Conservation (phyloP, 2,797 vertebrate species). For the Prunella strophiata region DNA sequence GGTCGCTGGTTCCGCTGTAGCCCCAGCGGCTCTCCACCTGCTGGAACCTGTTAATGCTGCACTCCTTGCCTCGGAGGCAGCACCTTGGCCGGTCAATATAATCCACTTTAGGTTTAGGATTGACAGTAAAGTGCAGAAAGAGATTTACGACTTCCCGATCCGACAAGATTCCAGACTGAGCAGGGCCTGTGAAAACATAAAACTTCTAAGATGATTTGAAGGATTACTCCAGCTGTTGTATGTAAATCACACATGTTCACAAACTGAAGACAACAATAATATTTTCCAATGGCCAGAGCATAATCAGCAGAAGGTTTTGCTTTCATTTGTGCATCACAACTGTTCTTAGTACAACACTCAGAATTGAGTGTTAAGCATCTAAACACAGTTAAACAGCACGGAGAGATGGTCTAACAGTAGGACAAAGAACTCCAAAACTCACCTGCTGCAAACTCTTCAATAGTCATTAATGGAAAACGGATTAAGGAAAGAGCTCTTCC, state of each 20-base stretch:
- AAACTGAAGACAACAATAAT: neutral
- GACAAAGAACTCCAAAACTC: conserved; percentile 6
- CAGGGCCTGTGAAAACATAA: conserved; percentile 84
- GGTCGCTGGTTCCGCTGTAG: conserved; percentile 96
- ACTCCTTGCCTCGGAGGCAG: conserved; percentile 95
- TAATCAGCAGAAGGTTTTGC: neutral
- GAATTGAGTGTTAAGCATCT: neutral
- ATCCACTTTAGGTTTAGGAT: conserved; percentile 95
- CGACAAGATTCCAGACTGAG: conserved; percentile 92
- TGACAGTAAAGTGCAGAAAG: conserved; percentile 98
- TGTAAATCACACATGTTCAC: neutral
- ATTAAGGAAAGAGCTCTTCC: conserved; percentile 83
- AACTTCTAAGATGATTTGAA: neutral
- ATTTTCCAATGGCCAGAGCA: neutral
- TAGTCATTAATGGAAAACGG: conserved; percentile 84
- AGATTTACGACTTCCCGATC: conserved; percentile 96
- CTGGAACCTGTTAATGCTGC: conserved; percentile 93
- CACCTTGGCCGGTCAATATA: conserved; percentile 95
- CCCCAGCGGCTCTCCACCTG: conserved; percentile 99
- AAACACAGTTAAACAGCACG: neutral
- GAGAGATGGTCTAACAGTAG: neutral
- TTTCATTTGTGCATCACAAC: conserved; percentile 36
- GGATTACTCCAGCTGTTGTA: neutral
- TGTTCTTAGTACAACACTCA: neutral
- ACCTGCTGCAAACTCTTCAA: conserved; percentile 86